Percentiles rank a stretch among this genome's conserved stretches.
phyloP scores from a whole-genome alignment of 1,140 invertebrate species.

The Scylla paramamosain region DNA sequence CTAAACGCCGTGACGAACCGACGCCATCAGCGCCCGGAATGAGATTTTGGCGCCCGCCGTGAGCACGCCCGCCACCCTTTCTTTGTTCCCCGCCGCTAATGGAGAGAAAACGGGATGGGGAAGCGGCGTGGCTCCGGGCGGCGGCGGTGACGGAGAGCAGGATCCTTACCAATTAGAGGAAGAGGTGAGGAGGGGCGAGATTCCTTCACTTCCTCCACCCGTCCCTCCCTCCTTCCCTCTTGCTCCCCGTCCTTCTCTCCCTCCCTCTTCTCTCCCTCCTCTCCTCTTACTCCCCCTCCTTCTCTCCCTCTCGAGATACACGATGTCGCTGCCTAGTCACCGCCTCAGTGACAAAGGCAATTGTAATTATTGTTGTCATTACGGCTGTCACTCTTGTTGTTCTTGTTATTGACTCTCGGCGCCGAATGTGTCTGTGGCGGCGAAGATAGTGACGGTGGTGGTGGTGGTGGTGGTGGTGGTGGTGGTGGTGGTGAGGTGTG shows the following conservation, averaged over 20 bases:
- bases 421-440: neutral
- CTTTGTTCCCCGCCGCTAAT: neutral
- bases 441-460: neutral
- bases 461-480: neutral
- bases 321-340: neutral
- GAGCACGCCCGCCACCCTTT: neutral
- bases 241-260: neutral
- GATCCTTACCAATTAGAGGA: slow-evolving; percentile 23
- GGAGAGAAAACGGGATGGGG: neutral
- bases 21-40: neutral
- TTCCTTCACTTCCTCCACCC: neutral
- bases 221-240: neutral
- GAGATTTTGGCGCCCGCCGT: neutral
- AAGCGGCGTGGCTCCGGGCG: neutral
- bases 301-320: neutral
- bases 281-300: neutral
- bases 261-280: neutral
- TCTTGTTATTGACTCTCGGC: neutral
- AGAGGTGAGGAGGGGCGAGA: neutral
- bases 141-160: neutral
- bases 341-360: slow-evolving; percentile 10
- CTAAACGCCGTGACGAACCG: neutral
- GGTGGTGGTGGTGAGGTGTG: neutral
- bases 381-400: neutral
- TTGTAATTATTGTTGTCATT: neutral